phyloP scores from a whole-genome alignment of 2,113 vertebrate species.

The Xenus cinereus region DNA sequence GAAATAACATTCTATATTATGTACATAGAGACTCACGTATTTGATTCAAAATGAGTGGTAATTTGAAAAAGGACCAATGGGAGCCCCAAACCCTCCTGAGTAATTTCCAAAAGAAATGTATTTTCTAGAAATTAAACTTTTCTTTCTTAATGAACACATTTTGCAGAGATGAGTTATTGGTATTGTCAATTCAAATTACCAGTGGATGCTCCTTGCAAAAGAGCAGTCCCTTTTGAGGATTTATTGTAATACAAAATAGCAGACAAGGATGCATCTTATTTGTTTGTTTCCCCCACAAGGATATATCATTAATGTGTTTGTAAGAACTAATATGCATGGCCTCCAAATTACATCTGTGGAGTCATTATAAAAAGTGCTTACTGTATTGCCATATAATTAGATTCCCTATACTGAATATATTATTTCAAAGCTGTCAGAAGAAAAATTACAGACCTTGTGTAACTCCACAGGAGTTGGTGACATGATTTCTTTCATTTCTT shows the following conservation, averaged over 20 bases:
- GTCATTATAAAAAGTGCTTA: constrained; percentile 49
- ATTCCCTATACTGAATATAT: constrained; percentile 8
- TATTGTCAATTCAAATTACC: constrained; percentile 27
- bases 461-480: constrained; percentile 97
- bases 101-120: constrained; percentile 35
- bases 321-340: constrained; percentile 7
- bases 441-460: constrained; percentile 86
- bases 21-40: background rate
- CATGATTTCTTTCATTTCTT: constrained; percentile 94
- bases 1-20: background rate
- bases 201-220: background rate
- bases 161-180: constrained; percentile 2
- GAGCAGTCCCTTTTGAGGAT: background rate
- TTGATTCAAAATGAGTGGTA: constrained; percentile 31
- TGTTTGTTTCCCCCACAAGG: background rate
- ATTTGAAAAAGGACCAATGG: constrained; percentile 37
- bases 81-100: background rate
- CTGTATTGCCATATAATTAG: constrained; percentile 22
- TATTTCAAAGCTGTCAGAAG: constrained; percentile 1
- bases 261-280: constrained; percentile 33
- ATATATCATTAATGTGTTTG: background rate
- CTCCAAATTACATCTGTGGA: constrained; percentile 23
- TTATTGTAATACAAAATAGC: background rate
- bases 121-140: constrained; percentile 56
- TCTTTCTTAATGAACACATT: constrained; percentile 29